Evolutionary conservation across 2,797 vertebrate species (phyloP), one percentile per base, ranked within the genome.

Genomic region (Phalanger gymnotis): DNA sequence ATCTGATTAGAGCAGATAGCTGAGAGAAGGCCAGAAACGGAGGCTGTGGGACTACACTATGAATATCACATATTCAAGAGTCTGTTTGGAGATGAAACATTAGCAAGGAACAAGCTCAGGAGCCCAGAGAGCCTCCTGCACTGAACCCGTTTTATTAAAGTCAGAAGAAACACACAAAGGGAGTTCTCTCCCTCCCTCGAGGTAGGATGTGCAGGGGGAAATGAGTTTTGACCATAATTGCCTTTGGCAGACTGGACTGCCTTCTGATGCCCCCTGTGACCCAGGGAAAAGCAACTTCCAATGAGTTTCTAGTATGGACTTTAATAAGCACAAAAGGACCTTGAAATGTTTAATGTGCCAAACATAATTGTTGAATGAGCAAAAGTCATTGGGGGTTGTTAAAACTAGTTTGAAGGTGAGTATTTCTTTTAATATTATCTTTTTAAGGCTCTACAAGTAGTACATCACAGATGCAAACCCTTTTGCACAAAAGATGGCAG

Each of bases 401-500:
- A 90, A 93, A 90, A 11, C 57, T 87, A 51, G 66, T 34, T 90
- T 89, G 40, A 55, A 92, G 27, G 54, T 47, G 54, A 56, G 47
- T 57, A 22, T 57, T 92, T 54, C 56, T 12, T 54, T 53, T 52
- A 92, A 66, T n/a, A 90, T 53, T 53, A 9, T n/a, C 92, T 93
- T 91, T 66, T 90, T 92, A 90, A n/a, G 54, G 28, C 34, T 97
- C 95, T 96, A 27, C 51, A 89, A 53, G 61, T n/a, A 90, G 19
- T 40, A 3, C 7, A 91, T 13, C 27, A 56, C 2, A 92, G 34
- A 92, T 4, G 61, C 0, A 0, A 58, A 92, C 91, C 11, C 51
- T 94, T 94, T 96, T 66, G 73, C 57, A 93, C 96, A 52, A 96
- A 87, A 94, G 30, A 96, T 96, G 90, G 94, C 61, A n/a, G 54